A percentile compares a stretch with the other conserved stretches of the same genome.
Evolutionary conservation across 2,113 vertebrate species (phyloP).

Genomic region (Cyprinodon tularosa): DNA sequence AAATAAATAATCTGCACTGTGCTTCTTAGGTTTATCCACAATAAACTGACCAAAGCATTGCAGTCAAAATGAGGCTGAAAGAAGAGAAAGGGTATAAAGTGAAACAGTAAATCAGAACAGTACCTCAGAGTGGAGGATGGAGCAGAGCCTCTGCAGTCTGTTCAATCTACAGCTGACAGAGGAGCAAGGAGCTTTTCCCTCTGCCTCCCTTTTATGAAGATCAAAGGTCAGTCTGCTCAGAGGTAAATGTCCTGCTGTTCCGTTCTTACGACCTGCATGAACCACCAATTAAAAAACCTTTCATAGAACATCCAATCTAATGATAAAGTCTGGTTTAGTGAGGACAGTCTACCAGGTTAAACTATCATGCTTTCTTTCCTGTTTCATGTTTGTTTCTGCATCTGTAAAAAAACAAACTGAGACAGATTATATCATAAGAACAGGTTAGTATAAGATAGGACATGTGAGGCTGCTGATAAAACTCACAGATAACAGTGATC

Average conservation of each 20-base stretch:
- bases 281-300: background rate
- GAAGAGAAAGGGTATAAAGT: background rate
- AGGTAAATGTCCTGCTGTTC: slow-evolving; percentile 2
- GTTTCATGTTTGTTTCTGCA: background rate
- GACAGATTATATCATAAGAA: no score
- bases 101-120: background rate
- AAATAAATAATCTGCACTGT: background rate
- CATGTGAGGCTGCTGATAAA: background rate
- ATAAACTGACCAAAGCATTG: no score
- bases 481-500: background rate
- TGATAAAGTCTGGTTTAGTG: no score
- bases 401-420: no score
- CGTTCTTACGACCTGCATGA: background rate
- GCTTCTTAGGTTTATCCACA: no score
- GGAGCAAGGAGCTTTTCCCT: background rate
- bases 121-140: slow-evolving; percentile 32
- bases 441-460: no score
- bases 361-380: background rate
- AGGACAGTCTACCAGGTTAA: background rate
- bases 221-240: slow-evolving; percentile 56
- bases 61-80: background rate
- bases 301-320: background rate
- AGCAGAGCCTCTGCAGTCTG: background rate
- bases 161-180: background rate
- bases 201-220: slow-evolving; percentile 7